Evolutionary conservation across 2,797 vertebrate species (phyloP).

Genomic region (Parotocinclus haroldoi): DNA sequence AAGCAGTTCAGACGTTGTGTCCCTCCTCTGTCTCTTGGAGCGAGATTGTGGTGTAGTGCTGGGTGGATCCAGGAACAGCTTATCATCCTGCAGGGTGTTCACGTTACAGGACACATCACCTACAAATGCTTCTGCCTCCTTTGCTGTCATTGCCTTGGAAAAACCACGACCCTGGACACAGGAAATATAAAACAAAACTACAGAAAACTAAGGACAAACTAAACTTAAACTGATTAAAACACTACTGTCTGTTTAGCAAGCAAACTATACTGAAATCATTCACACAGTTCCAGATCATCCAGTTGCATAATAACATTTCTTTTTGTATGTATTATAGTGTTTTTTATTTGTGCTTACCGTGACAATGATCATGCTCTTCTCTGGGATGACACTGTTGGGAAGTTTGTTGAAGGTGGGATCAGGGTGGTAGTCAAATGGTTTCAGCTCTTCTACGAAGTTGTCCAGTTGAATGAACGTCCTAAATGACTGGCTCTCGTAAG

Average conservation of each 20-base stretch:
- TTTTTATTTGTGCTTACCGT: conserved; percentile 60
- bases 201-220: too few relatives aligned
- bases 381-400: conserved; percentile 79
- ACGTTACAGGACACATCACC: conserved; percentile 85
- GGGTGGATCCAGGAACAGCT: conserved; percentile 89
- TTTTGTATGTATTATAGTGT: not conserved
- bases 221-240: too few relatives aligned
- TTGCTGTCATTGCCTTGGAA: conserved; percentile 90
- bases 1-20: conserved; percentile 83
- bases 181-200: not conserved
- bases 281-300: too few relatives aligned
- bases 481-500: conserved; percentile 69
- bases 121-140: conserved; percentile 89
- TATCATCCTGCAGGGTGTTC: conserved; percentile 88
- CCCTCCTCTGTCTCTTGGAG: conserved; percentile 83
- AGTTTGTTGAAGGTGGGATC: conserved; percentile 83
- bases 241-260: too few relatives aligned
- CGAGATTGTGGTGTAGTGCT: conserved; percentile 75
- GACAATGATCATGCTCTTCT: conserved; percentile 73
- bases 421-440: conserved; percentile 80
- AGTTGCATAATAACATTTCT: too few relatives aligned
- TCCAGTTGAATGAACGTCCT: conserved; percentile 80
- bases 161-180: conserved; percentile 83
- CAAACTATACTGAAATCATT: too few relatives aligned
- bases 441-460: conserved; percentile 71